A percentile compares a stretch with the other conserved stretches of the same genome.
phyloP scores from a whole-genome alignment of 2,888 invertebrate genomes.

The Imbricaverruca yamaguchii region DNA sequence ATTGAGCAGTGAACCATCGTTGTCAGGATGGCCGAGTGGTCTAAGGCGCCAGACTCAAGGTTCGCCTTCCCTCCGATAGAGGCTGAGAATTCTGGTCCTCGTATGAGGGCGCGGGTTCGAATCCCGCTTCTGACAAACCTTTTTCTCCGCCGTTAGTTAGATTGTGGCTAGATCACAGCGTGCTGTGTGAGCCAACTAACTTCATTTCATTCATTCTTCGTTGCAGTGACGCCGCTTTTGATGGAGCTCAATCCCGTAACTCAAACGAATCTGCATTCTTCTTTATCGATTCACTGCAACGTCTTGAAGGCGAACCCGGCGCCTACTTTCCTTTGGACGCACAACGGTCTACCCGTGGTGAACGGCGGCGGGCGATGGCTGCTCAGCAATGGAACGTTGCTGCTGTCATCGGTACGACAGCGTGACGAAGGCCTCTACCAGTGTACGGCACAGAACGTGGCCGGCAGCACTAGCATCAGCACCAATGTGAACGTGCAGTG shows the following conservation, averaged over 20 bases:
- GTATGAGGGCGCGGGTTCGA: too few relatives aligned
- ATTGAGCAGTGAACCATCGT: conserved; percentile 31
- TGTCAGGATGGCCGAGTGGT: conserved; percentile 39
- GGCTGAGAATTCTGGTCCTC: too few relatives aligned
- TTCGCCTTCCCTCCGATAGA: too few relatives aligned
- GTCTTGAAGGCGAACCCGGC: conserved; percentile 29
- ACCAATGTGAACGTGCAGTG: conserved; percentile 28
- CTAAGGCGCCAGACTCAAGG: too few relatives aligned
- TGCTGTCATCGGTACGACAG: conserved; percentile 33
- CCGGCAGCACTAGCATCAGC: conserved; percentile 34
- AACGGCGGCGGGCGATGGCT: conserved; percentile 22
- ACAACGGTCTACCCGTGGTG: conserved; percentile 25
- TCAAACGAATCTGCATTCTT: conserved; percentile 22
- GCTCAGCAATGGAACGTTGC: conserved; percentile 33
- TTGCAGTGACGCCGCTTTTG: too few relatives aligned
- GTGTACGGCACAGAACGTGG: conserved; percentile 42
- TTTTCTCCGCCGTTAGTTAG: too few relatives aligned
- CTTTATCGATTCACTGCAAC: conserved; percentile 35
- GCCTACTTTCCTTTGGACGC: conserved; percentile 27
- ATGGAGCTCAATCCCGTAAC: too few relatives aligned
- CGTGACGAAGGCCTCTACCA: conserved; percentile 39
- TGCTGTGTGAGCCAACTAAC: too few relatives aligned
- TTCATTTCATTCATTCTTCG: too few relatives aligned
- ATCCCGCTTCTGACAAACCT: too few relatives aligned
- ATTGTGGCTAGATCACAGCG: too few relatives aligned